Base-by-base conservation (phyloP, 2,113 vertebrate species). In the Alouatta palliata region DNA sequence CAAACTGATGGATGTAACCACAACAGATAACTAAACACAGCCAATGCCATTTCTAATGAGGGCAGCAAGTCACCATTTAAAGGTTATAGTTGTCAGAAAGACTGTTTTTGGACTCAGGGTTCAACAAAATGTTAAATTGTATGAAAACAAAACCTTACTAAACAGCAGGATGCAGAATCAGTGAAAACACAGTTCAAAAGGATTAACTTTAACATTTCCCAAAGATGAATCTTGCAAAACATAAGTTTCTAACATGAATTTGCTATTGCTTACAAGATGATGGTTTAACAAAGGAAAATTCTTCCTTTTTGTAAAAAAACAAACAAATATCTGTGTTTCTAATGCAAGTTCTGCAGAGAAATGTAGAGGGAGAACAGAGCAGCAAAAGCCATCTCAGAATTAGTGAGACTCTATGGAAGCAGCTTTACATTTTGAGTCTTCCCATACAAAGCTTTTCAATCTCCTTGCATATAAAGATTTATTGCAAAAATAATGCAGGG, bases 111-210 rank as follows among this genome's bases (percentile, higher is more conserved):
- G 56, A 84, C 54, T 75, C n/a, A 10, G 14, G 7, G 25, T 47
- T 66, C 52, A 92, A 12, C 52, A 7, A 92, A 92, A 66, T 90
- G 64, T 80, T 94, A 94, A 76, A 95, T 27, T 79, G 43, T 52
- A 37, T 76, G 45, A 80, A 77, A 77, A 27, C 40, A 92, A 92
- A 95, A 95, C 8, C 45, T 94, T 83, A 73, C 7, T 45, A 52
- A 56, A 75, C 5, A 91, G 21, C 1, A 32, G 80, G 10, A 81
- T 76, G 25, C 75, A 92, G 40, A 93, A 71, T 30, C 35, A 35
- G 17, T 87, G 68, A 81, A 87, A 92, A 95, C 19, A 23, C 7
- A 37, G 10, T 58, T 79, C 9, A 14, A 88, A 35, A 54, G 47
- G 58, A 89, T 64, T 76, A 81, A 37, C 4, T 56, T 70, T 13